Evolutionary conservation across 2,888 invertebrate species (phyloP).

Genomic region (Zonitis immaculata): DNA sequence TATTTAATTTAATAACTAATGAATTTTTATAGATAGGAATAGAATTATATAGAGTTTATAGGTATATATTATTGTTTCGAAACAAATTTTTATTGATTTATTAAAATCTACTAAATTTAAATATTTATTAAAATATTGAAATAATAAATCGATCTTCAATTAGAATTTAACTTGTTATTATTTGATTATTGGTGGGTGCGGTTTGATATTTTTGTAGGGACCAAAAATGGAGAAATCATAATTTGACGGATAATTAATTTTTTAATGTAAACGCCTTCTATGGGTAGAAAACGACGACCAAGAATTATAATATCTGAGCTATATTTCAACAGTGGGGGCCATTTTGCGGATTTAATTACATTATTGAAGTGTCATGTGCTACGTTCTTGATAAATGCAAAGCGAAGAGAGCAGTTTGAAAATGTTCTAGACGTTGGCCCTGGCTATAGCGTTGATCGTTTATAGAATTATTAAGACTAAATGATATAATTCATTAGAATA

Average conservation of each 20-base stretch:
- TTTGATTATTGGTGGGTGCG: slow-evolving; percentile 4
- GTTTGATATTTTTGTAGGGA: slow-evolving; percentile 18
- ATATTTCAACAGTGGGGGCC: slow-evolving; percentile 47
- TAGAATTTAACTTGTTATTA: no score
- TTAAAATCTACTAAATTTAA: no score
- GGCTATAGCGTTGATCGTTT: slow-evolving; percentile 34
- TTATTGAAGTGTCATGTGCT: slow-evolving; percentile 50
- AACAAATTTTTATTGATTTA: slow-evolving; percentile 12
- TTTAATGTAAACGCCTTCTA: slow-evolving; percentile 38
- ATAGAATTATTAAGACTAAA: slow-evolving; percentile 42
- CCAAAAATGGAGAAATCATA: slow-evolving; percentile 31
- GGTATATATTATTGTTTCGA: background rate
- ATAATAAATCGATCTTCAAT: no score
- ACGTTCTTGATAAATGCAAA: slow-evolving; percentile 47
- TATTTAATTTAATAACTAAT: slow-evolving; percentile 2
- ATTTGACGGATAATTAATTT: slow-evolving; percentile 45
- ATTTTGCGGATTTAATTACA: slow-evolving; percentile 50
- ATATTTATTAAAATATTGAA: no score
- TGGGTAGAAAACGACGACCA: slow-evolving; percentile 35
- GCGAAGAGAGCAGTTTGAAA: slow-evolving; percentile 37
- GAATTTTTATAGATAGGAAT: background rate
- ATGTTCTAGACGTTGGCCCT: slow-evolving; percentile 37
- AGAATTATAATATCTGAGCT: slow-evolving; percentile 46
- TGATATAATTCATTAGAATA: slow-evolving; percentile 39
- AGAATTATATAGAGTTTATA: background rate